Percentiles rank a stretch among this genome's conserved stretches.
These are phyloP conservation scores for Diachasmimorpha longicaudata DNA, from an alignment of 1,140 invertebrate genomes.

Conservation along the genomic window DNA sequence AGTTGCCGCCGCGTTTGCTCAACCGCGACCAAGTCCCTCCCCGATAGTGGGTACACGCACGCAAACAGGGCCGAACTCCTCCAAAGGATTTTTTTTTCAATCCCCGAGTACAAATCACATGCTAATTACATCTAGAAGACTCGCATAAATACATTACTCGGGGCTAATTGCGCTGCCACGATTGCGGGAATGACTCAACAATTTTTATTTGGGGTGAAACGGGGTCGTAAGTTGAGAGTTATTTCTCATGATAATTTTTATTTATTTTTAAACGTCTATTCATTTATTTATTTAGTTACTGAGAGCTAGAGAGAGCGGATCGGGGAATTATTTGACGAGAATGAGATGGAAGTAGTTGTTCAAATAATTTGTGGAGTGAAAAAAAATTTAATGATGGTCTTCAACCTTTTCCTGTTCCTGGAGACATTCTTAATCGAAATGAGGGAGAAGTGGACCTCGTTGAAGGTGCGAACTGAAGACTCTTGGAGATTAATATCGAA, in stretches of 20 bases:
- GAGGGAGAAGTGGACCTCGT: not conserved
- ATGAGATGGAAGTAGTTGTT: too few relatives aligned
- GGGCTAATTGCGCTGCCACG: not conserved
- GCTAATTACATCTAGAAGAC: not conserved
- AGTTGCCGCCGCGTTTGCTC: not conserved
- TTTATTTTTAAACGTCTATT: too few relatives aligned
- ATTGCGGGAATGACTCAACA: not conserved
- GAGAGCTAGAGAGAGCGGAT: too few relatives aligned
- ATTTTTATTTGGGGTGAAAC: not conserved
- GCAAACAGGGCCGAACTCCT: not conserved
- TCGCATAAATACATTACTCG: not conserved
- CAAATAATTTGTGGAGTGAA: not conserved
- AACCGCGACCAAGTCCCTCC: conserved; percentile 1
- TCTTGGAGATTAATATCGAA: not conserved
- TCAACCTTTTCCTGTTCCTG: too few relatives aligned
- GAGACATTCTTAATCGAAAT: not conserved
- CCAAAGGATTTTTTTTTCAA: not conserved
- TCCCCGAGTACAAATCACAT: not conserved
- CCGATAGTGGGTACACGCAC: not conserved
- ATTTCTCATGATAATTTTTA: too few relatives aligned
- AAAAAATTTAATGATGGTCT: not conserved
- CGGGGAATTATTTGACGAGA: too few relatives aligned
- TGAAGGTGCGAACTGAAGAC: not conserved
- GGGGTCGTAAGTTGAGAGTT: too few relatives aligned
- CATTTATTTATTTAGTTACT: too few relatives aligned